phyloP scores from a whole-genome alignment of 2,113 vertebrate genomes.

The Indicator indicator region DNA sequence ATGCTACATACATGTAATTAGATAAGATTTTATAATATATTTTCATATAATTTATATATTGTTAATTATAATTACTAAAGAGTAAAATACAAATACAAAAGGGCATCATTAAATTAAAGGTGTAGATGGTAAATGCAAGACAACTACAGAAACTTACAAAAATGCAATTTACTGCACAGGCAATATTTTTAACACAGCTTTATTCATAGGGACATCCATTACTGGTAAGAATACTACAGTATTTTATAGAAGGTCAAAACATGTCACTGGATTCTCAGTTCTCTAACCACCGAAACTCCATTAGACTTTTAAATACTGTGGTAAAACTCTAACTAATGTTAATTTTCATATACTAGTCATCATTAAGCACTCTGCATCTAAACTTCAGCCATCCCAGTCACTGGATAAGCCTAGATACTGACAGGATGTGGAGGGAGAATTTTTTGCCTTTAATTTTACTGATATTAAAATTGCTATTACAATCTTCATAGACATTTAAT shows the following conservation, averaged over 20 bases:
- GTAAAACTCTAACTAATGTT: neutral
- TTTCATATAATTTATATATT: neutral
- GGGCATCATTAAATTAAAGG: neutral
- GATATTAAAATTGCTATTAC: neutral
- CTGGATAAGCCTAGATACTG: neutral
- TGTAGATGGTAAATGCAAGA: neutral
- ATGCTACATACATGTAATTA: neutral
- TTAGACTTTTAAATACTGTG: neutral
- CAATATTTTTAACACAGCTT: neutral
- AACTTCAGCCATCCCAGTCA: neutral
- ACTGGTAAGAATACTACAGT: neutral
- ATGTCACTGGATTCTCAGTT: neutral
- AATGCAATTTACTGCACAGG: neutral
- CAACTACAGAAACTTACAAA: neutral
- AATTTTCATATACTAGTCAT: neutral
- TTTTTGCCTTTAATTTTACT: neutral
- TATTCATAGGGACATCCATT: neutral
- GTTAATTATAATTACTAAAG: neutral
- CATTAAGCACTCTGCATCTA: neutral
- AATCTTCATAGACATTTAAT: neutral
- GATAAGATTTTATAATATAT: neutral
- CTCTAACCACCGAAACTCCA: neutral
- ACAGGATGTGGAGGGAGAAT: neutral
- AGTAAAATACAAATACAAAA: neutral
- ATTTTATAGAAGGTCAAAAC: neutral